These are phyloP conservation scores for Hydra vulgaris DNA, from an alignment of 30 jellyfish, hydroid and myxozoan species.

Conservation along the genomic window DNA sequence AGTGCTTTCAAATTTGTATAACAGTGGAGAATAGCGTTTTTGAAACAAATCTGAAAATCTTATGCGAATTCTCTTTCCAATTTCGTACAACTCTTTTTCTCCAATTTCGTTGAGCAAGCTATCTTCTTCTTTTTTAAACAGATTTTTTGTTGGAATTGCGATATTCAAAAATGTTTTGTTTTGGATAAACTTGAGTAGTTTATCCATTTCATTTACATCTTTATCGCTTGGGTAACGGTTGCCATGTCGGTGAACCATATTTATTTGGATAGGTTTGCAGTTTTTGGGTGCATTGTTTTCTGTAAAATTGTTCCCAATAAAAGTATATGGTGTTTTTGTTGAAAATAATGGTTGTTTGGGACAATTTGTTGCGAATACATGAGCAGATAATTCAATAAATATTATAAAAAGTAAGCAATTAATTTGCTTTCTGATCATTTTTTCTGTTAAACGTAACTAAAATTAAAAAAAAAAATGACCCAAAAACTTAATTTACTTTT, in stretches of 20 bases:
- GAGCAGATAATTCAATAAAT: neutral
- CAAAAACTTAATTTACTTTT: too few relatives aligned
- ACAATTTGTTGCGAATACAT: neutral
- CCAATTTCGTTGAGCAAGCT: constrained; percentile 51
- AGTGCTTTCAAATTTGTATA: constrained; percentile 47
- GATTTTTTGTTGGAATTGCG: constrained; percentile 17
- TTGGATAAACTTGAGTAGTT: neutral
- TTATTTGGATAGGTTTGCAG: constrained; percentile 54
- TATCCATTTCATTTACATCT: constrained; percentile 32
- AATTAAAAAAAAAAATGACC: too few relatives aligned
- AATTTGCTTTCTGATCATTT: neutral
- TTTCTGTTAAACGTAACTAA: too few relatives aligned
- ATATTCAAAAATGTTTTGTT: neutral
- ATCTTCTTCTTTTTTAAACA: constrained; percentile 34
- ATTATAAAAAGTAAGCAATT: neutral
- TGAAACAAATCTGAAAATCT: constrained; percentile 54
- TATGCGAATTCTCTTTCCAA: constrained; percentile 42
- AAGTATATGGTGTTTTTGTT: constrained; percentile 60
- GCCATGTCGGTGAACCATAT: constrained; percentile 86
- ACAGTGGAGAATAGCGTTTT: constrained; percentile 19
- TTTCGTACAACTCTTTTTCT: constrained; percentile 48
- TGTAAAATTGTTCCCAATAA: constrained; percentile 27
- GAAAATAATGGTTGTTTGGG: constrained; percentile 32
- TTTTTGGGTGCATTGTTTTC: constrained; percentile 30
- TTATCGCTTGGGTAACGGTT: constrained; percentile 76